These are phyloP conservation scores for Eubucco bourcierii DNA, from an alignment of 2,113 vertebrate genomes.

Conservation along the genomic window DNA sequence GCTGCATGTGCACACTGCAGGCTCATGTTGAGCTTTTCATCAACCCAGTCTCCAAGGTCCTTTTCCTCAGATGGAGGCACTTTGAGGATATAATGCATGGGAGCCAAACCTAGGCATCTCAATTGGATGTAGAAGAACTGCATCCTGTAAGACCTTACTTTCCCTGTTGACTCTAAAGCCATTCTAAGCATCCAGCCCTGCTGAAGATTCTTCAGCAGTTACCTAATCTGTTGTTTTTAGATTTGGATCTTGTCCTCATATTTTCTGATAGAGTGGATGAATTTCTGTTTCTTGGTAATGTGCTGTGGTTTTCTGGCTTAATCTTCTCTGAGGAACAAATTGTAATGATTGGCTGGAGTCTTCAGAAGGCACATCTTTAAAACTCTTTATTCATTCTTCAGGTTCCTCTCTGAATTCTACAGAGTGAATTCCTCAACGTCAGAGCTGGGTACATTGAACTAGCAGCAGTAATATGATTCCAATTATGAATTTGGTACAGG, in stretches of 20 bases:
- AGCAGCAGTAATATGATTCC: not conserved
- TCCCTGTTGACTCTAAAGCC: not conserved
- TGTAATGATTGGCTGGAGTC: not conserved
- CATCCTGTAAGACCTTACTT: not conserved
- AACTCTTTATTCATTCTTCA: not conserved
- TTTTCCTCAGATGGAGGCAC: too few relatives aligned
- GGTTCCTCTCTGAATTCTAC: not conserved
- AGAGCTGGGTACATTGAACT: not conserved
- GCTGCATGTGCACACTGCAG: too few relatives aligned
- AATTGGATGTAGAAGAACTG: not conserved
- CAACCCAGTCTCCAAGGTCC: too few relatives aligned
- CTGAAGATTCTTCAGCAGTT: not conserved
- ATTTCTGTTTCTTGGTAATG: not conserved
- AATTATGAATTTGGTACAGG: not conserved
- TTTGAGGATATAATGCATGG: not conserved
- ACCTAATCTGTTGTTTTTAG: not conserved
- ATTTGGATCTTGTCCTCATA: not conserved
- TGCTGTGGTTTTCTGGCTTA: not conserved
- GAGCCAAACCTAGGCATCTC: not conserved
- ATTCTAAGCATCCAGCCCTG: not conserved
- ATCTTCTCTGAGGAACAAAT: not conserved
- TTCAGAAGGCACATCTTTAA: not conserved
- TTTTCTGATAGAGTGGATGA: not conserved
- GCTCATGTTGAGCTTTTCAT: too few relatives aligned
- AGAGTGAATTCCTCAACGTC: not conserved